Percentiles rank a stretch among this genome's conserved stretches.
These are phyloP conservation scores for Sceloporus tristichus DNA, from an alignment of 2,113 vertebrate genomes.

Conservation along the genomic window DNA sequence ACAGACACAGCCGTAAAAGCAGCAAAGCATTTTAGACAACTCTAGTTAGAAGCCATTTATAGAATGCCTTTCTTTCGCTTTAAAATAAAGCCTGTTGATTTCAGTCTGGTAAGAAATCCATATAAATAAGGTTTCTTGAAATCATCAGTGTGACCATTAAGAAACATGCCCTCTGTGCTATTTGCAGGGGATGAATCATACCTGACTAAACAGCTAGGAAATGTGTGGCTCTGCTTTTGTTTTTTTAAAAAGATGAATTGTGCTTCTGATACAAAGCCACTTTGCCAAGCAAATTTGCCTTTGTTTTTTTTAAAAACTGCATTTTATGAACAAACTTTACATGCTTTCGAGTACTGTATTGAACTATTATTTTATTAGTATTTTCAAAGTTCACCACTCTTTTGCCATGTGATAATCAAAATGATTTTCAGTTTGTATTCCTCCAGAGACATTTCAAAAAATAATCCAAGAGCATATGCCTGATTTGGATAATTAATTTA, in stretches of 20 bases:
- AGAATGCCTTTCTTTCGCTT: neutral
- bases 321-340: constrained; percentile 41
- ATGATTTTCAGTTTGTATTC: constrained; percentile 23
- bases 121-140: neutral
- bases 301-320: constrained; percentile 34
- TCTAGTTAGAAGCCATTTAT: neutral
- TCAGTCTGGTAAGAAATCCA: neutral
- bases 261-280: constrained; percentile 37
- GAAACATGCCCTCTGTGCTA: accelerated
- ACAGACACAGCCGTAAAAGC: neutral
- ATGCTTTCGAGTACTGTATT: constrained; percentile 44
- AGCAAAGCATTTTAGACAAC: neutral
- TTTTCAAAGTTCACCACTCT: constrained; percentile 37
- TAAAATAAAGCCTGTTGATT: constrained; percentile 7
- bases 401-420: constrained; percentile 31
- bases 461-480: constrained; percentile 19
- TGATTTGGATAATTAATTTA: constrained; percentile 50
- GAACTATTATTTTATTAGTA: neutral
- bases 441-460: constrained; percentile 53
- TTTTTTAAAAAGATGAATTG: constrained; percentile 22
- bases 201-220: neutral
- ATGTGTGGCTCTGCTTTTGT: neutral
- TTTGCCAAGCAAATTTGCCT: constrained; percentile 40
- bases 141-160: neutral
- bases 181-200: constrained; percentile 18